Evolutionary conservation across 2,888 invertebrate genomes (phyloP).

Genomic region (Lasioglossum morio): DNA sequence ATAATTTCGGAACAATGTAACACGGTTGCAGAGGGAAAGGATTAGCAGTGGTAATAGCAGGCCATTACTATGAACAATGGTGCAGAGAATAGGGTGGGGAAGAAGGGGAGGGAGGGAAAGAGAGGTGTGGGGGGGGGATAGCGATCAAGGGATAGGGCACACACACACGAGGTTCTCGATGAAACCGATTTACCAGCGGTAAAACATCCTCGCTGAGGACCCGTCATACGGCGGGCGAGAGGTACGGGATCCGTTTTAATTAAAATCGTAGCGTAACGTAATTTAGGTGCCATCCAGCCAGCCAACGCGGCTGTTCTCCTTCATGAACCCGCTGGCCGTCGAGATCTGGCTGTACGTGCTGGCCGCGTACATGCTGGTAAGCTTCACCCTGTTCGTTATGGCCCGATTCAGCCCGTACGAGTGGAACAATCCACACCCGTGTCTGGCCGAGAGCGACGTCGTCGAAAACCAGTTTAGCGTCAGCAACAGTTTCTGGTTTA

Average conservation of each 20-base stretch:
- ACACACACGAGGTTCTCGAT: constrained; percentile 45
- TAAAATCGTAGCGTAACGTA: constrained; percentile 84
- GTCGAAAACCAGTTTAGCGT: constrained; percentile 98
- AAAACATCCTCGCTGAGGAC: constrained; percentile 25
- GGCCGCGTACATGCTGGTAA: constrained; percentile 97
- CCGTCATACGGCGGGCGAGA: constrained; percentile 52
- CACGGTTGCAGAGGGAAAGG: background rate
- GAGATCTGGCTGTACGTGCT: constrained; percentile 98
- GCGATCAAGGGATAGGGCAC: background rate
- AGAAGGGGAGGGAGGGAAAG: background rate
- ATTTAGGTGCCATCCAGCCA: constrained; percentile 94
- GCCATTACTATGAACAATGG: constrained; percentile 6
- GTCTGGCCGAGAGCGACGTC: constrained; percentile 92
- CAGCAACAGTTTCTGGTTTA: constrained; percentile 96
- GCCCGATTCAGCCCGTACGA: constrained; percentile 99
- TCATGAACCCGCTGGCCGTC: constrained; percentile 97
- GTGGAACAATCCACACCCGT: constrained; percentile 94
- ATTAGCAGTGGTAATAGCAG: background rate
- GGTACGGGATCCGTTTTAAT: constrained; percentile 81
- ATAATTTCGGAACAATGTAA: constrained; percentile 1
- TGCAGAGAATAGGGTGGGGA: background rate
- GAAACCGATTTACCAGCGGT: constrained; percentile 23
- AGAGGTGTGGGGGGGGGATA: background rate
- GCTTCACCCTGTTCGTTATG: constrained; percentile 97
- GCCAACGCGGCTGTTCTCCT: constrained; percentile 95